Evolutionary conservation across 2,888 invertebrate species (phyloP), one percentile per base, ranked within the genome.

Genomic region (Drosophila sordidapex): DNA sequence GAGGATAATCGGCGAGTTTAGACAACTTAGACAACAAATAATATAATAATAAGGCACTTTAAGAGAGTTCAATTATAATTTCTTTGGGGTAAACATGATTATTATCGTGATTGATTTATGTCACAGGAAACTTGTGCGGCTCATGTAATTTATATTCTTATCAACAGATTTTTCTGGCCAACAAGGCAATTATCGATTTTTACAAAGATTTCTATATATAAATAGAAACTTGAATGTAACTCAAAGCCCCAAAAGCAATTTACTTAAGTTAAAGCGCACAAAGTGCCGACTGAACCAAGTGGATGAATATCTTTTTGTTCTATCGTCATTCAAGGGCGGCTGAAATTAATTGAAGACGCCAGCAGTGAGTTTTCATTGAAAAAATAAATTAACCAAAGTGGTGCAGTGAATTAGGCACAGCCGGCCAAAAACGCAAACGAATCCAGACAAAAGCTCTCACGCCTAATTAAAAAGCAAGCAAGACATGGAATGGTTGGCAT

Each of bases 371-470:
- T 53, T 38, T 31, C 66, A 62, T 67, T 70, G 60, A 59, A 63
- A 56, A 70, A 51, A 77, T 74, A 79, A 82, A 84, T 82, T 82
- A 79, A 67, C 72, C 48, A 69, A 67, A 84, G 70, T 79, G 82
- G 57, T 71, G 35, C 52, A 57, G 31, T 43, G 18, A 43, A 57
- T 57, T 57, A 31, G 31, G 27, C 59, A 43, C 58, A 53, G 48
- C 54, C 40, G 33, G 46, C 25, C 48, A 53, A 54, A 36, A 38
- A 38, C 4, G 54, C 60, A 64, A 38, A 43, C 43, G 57, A 57
- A 43, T 43, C 35, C 21, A 33, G 36, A 59, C 36, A 52, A 74
- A 81, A 70, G 79, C 82, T 76, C 70, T 83, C 53, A 79, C 70
- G 74, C 70, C 76, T 82, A 84, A 84, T 82, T 83, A 82, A 82